phyloP scores from a whole-genome alignment of 2,888 invertebrate genomes.

The Eristalis pertinax region DNA sequence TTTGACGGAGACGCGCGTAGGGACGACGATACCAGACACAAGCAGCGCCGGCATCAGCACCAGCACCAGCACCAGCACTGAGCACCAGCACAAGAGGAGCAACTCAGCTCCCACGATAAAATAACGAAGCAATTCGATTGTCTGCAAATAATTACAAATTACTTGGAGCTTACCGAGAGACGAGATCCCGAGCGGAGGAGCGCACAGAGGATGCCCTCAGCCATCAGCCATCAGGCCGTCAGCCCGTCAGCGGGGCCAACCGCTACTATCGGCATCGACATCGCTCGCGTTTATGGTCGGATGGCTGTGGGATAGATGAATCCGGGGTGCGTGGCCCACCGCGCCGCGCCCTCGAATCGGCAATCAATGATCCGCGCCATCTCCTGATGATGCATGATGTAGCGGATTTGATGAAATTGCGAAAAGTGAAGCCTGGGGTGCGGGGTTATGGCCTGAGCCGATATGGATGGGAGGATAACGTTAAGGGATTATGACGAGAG shows the following conservation, averaged over 20 bases:
- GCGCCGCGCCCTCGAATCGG: neutral
- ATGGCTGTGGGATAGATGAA: neutral
- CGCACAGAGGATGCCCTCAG: neutral
- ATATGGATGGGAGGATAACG: neutral
- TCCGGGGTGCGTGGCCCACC: neutral
- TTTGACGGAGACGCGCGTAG: conserved; percentile 49
- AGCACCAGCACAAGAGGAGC: neutral
- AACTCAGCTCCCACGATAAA: conserved; percentile 22
- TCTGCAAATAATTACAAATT: conserved; percentile 69
- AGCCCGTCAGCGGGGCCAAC: neutral
- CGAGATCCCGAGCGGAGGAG: neutral
- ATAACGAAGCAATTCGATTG: conserved; percentile 53
- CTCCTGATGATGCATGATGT: conserved; percentile 61
- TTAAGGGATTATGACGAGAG: neutral
- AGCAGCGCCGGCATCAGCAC: too few species aligned
- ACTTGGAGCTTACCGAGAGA: conserved; percentile 39
- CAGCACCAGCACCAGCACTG: neutral
- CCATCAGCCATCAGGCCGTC: neutral
- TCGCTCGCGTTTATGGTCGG: conserved; percentile 27
- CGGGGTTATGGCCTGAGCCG: neutral
- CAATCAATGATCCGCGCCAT: conserved; percentile 56
- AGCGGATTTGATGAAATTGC: conserved; percentile 60
- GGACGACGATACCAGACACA: neutral
- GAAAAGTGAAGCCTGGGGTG: conserved; percentile 16
- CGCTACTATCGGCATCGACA: conserved; percentile 9